Percentiles rank a stretch among this genome's conserved stretches.
Evolutionary conservation across 2,888 invertebrate genomes (phyloP).

Genomic region (Chrysolina oricalcia): DNA sequence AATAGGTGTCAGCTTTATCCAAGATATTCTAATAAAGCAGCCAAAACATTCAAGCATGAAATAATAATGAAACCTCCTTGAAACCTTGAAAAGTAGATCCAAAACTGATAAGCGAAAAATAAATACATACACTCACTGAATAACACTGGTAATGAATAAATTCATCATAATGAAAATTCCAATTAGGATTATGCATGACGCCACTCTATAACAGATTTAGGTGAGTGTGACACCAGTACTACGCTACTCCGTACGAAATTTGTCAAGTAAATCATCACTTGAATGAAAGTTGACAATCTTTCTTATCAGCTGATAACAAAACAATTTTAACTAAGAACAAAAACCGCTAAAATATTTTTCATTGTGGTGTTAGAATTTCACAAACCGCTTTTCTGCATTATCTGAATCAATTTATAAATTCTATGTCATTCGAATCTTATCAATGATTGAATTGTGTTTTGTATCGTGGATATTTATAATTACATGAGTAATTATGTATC

Average conservation of each 20-base stretch:
- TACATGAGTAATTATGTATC: background rate
- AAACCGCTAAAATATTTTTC: background rate
- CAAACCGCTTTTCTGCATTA: constrained; percentile 3
- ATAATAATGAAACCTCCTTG: no score
- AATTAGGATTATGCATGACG: constrained; percentile 30
- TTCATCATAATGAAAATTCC: constrained; percentile 36
- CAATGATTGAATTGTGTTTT: constrained; percentile 5
- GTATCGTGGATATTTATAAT: background rate
- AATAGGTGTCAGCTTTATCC: no score
- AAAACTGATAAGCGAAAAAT: background rate
- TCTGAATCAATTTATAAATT: background rate
- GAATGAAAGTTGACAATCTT: constrained; percentile 12
- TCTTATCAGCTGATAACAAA: constrained; percentile 40
- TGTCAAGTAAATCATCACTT: constrained; percentile 30
- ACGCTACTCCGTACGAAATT: background rate
- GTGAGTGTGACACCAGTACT: background rate
- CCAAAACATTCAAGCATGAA: background rate
- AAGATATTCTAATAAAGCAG: no score
- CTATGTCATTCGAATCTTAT: background rate
- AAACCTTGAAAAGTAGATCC: background rate
- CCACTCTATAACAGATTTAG: constrained; percentile 4
- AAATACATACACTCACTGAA: constrained; percentile 33
- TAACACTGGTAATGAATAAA: constrained; percentile 28
- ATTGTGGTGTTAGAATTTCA: background rate
- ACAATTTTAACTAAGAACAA: background rate